phyloP scores from a whole-genome alignment of 2,888 invertebrate species.

The Mayetiola destructor region DNA sequence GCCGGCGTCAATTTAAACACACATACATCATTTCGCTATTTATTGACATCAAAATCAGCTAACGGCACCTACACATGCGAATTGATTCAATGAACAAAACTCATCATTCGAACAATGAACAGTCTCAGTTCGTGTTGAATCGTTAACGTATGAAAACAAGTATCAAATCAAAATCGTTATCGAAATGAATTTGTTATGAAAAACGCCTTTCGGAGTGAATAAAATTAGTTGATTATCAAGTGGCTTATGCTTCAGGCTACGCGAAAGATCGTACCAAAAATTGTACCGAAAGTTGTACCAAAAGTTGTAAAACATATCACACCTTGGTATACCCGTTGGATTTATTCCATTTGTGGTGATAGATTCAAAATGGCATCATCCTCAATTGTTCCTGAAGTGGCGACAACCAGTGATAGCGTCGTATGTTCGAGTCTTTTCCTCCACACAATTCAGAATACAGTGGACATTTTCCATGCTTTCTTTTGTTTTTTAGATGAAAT shows the following conservation, averaged over 20 bases:
- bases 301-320: neutral
- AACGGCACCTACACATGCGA: neutral
- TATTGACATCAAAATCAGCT: too few relatives aligned
- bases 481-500: conserved; percentile 41
- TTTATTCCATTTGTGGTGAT: neutral
- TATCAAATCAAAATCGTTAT: neutral
- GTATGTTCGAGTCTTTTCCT: neutral
- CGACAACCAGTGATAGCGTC: neutral
- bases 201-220: neutral
- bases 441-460: neutral
- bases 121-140: neutral
- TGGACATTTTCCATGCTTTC: neutral
- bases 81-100: neutral
- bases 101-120: neutral
- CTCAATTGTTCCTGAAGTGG: neutral
- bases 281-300: neutral
- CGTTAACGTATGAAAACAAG: neutral
- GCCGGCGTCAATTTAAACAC: too few relatives aligned
- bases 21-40: too few relatives aligned
- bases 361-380: neutral
- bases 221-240: neutral
- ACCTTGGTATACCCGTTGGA: conserved; percentile 1
- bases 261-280: neutral
- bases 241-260: neutral
- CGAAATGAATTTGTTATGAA: too few relatives aligned